A percentile compares a stretch with the other conserved stretches of the same genome.
Evolutionary conservation across 2,797 vertebrate genomes (phyloP).

Genomic region (Hylomyscus alleni): DNA sequence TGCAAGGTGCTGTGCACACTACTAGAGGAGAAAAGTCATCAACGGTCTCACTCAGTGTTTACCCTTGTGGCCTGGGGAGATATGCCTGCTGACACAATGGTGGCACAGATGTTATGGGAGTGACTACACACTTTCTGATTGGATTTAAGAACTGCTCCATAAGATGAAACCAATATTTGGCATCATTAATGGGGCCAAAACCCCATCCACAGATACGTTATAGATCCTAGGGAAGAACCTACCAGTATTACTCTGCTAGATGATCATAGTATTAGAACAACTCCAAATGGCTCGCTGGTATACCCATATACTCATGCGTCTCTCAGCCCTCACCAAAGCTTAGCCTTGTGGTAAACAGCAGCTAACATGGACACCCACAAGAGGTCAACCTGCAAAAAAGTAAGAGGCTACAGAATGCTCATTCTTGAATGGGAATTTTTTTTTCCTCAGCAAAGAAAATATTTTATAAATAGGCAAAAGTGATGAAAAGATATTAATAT

Average conservation of each 20-base stretch:
- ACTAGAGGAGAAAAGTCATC: background rate
- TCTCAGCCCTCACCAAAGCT: background rate
- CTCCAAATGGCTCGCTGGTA: background rate
- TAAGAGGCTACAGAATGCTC: no score
- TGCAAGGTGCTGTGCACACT: background rate
- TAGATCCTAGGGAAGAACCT: background rate
- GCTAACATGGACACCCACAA: background rate
- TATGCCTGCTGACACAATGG: background rate
- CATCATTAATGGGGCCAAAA: background rate
- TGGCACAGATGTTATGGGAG: background rate
- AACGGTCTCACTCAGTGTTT: background rate
- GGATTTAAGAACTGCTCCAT: background rate
- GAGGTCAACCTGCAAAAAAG: no score
- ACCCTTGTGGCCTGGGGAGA: background rate
- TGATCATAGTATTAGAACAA: background rate
- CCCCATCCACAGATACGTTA: background rate
- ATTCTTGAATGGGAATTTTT: background rate
- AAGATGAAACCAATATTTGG: background rate
- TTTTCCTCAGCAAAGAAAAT: background rate
- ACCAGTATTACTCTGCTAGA: background rate
- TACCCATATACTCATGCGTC: no score
- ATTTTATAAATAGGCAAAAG: background rate
- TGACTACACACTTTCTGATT: background rate
- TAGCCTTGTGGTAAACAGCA: background rate
- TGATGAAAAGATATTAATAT: background rate